These are phyloP conservation scores for Hyles euphorbiae DNA, from an alignment of 1,140 invertebrate species.

Conservation along the genomic window DNA sequence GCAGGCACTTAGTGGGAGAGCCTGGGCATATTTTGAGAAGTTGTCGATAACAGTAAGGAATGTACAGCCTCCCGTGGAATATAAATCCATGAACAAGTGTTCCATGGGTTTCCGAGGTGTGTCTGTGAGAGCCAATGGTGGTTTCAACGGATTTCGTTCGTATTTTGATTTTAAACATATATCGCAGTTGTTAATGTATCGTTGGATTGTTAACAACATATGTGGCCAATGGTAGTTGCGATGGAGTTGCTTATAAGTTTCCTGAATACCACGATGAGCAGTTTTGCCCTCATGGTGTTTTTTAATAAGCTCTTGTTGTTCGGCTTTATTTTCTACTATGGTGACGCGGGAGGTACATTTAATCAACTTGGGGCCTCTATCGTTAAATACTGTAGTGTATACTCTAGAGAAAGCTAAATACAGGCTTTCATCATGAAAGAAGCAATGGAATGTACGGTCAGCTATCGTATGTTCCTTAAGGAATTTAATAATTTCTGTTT, in stretches of 20 bases:
- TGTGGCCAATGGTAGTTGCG: conserved; percentile 51
- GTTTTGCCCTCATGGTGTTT: conserved; percentile 5
- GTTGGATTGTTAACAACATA: conserved; percentile 34
- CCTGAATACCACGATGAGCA: conserved; percentile 1
- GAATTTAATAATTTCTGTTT: conserved; percentile 19
- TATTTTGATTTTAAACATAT: conserved; percentile 31
- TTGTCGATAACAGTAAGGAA: conserved; percentile 36
- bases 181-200: conserved; percentile 31
- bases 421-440: no score
- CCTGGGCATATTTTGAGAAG: conserved; percentile 35
- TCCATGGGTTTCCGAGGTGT: conserved; percentile 31
- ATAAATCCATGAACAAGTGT: conserved; percentile 38
- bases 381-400: no score
- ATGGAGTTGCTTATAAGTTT: conserved; percentile 11
- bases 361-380: no score
- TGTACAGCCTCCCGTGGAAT: conserved; percentile 22
- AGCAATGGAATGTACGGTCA: conserved; percentile 8
- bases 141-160: conserved; percentile 29
- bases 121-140: conserved; percentile 26
- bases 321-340: not conserved
- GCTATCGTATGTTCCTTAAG: conserved; percentile 23
- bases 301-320: conserved; percentile 3
- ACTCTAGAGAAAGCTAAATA: no score
- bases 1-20: conserved; percentile 18
- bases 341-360: no score